phyloP scores from a whole-genome alignment of 2,113 vertebrate genomes.

The Phocoena phocoena region DNA sequence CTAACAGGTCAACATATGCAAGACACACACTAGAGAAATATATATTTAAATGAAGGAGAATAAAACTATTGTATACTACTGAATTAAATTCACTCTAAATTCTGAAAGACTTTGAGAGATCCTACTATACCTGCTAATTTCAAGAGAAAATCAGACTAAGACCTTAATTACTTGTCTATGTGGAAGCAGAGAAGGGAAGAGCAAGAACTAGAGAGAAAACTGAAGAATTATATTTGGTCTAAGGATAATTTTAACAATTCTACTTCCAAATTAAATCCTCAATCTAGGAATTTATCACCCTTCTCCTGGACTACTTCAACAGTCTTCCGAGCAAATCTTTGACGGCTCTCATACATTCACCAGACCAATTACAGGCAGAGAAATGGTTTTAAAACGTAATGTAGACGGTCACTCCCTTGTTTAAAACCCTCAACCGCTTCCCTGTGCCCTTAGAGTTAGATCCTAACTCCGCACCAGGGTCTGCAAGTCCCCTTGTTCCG shows the following conservation, averaged over 20 bases:
- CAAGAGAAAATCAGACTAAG: constrained; percentile 6
- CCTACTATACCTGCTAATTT: background rate
- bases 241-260: background rate
- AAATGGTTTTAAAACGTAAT: background rate
- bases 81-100: constrained; percentile 17
- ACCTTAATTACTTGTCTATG: background rate
- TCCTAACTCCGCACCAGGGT: background rate
- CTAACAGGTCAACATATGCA: background rate
- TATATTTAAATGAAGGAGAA: background rate
- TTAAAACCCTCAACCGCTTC: background rate
- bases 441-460: background rate
- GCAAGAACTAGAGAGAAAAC: background rate
- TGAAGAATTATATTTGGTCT: background rate
- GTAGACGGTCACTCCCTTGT: background rate
- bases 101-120: constrained; percentile 1
- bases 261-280: background rate
- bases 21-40: background rate
- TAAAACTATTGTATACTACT: background rate
- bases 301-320: background rate
- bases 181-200: background rate
- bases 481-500: background rate
- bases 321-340: background rate
- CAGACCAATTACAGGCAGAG: background rate
- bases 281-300: background rate
- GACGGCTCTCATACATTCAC: background rate